Evolutionary conservation across 1,140 invertebrate genomes (phyloP), one percentile per base, ranked within the genome.

Genomic region (Trichomalopsis sarcophagae): DNA sequence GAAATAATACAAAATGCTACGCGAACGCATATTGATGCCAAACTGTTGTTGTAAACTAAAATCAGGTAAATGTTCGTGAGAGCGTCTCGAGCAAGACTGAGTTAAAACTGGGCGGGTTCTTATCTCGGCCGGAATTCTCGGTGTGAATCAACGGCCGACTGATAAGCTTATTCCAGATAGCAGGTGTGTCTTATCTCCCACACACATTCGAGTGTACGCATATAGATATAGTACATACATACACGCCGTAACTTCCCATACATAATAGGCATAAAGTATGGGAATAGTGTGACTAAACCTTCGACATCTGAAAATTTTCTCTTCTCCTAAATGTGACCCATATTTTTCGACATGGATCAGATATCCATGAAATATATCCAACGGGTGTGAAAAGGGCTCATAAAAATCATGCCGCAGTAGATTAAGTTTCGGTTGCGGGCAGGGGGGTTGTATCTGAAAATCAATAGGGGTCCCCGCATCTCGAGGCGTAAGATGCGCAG

Each of bases 1-100:
- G 17, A 93, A 76, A 77, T 91, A 92, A 77, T 87, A 89, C n/a
- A 92, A 33, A 75, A 89, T 33, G 21, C 76, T 91, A 88, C 86
- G 91, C 5, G 88, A 85, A 69, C 73, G 82, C 90, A 92, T 91
- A 87, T 89, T 90, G 85, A 36, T 40, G 7, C 30, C 30, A 79
- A 66, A 68, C 73, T 74, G 66, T 85, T 13, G 82, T 27, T 71
- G 68, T 82, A 76, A 81, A 62, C 55, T 83, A 27, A 75, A 86
- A 86, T 66, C 47, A 85, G 78, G 66, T 81, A 77, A 85, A 87
- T 33, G 30, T 71, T 71, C 23, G 27, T 5, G 68, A 27, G 68
- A 30, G 14, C 68, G 68, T 62, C 21, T 62, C 66, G 9, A 30
- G 14, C 3, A 21, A 36, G 27, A 36, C 40, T 69, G n/a, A 80